A percentile compares a stretch with the other conserved stretches of the same genome.
phyloP scores from a whole-genome alignment of 2,113 vertebrate genomes.

The Xiphorhynchus elegans region DNA sequence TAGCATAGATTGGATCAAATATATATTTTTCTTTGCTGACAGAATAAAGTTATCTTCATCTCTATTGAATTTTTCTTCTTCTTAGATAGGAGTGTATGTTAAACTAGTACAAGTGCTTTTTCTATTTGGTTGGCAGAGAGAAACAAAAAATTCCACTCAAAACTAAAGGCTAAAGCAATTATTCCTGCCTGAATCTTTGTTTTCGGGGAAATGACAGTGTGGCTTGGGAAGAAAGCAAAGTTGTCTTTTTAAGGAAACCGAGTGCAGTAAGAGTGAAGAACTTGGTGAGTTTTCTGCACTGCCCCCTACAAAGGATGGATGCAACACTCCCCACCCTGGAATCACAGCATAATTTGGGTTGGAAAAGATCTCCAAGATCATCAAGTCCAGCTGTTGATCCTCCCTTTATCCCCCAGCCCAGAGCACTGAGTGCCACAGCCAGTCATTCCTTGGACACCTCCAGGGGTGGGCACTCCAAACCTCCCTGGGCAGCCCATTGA shows the following conservation, averaged over 20 bases:
- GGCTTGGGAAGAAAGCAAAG: not conserved
- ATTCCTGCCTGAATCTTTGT: not conserved
- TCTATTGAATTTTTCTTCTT: slow-evolving; percentile 48
- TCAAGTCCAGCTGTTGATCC: not conserved
- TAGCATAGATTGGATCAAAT: slow-evolving; percentile 35
- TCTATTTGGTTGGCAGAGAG: slow-evolving; percentile 25
- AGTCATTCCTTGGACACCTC: not conserved
- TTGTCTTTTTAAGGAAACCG: not conserved
- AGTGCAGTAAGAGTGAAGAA: not conserved
- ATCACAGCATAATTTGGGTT: not conserved
- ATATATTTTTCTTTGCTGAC: slow-evolving; percentile 12
- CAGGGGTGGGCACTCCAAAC: not conserved
- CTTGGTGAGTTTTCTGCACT: not conserved
- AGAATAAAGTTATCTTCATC: slow-evolving; percentile 40
- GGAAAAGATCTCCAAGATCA: not conserved
- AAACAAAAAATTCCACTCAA: not conserved
- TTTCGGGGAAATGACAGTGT: not conserved
- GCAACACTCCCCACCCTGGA: not conserved
- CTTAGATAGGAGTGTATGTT: slow-evolving; percentile 7
- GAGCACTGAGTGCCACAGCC: not conserved
- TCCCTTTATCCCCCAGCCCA: not conserved
- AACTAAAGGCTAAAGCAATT: slow-evolving; percentile 49
- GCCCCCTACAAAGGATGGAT: not conserved
- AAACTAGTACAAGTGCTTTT: slow-evolving; percentile 17
- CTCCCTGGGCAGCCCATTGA: not conserved